phyloP scores from a whole-genome alignment of 2,797 vertebrate genomes.

The Sparus aurata region DNA sequence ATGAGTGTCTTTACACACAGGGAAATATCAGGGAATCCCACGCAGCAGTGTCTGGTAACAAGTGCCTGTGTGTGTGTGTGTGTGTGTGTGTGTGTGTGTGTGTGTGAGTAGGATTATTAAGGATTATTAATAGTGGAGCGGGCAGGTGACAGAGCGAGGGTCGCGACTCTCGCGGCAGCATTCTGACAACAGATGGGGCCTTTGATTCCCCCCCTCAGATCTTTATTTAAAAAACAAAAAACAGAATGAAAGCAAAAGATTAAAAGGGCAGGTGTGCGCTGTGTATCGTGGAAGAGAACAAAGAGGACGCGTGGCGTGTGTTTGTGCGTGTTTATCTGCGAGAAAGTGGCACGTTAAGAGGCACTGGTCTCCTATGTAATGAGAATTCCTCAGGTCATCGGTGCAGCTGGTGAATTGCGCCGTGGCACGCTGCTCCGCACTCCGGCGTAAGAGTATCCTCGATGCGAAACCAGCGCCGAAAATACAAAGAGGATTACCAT shows the following conservation, averaged over 20 bases:
- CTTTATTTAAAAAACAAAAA: slow-evolving; percentile 70
- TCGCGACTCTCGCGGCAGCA: slow-evolving; percentile 50
- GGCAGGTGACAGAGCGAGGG: slow-evolving; percentile 65
- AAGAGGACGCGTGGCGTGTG: neutral
- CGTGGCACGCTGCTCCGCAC: slow-evolving; percentile 21
- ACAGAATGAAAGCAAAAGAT: slow-evolving; percentile 52
- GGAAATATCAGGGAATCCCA: slow-evolving; percentile 68
- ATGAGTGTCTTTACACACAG: slow-evolving; percentile 32
- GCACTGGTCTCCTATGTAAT: slow-evolving; percentile 37
- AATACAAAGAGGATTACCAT: slow-evolving; percentile 75
- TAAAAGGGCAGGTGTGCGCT: slow-evolving; percentile 46
- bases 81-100: slow-evolving; percentile 23
- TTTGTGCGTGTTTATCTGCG: neutral
- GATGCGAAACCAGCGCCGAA: slow-evolving; percentile 46
- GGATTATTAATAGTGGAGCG: slow-evolving; percentile 66
- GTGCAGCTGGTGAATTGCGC: slow-evolving; percentile 63
- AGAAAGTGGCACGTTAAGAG: slow-evolving; percentile 2
- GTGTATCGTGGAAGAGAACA: slow-evolving; percentile 5
- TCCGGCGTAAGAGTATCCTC: slow-evolving; percentile 56
- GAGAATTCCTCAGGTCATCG: slow-evolving; percentile 68
- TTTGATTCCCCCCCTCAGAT: slow-evolving; percentile 72
- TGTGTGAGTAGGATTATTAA: slow-evolving; percentile 16
- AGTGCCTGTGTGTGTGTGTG: slow-evolving; percentile 15
- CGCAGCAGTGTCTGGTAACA: slow-evolving; percentile 30
- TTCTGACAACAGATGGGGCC: slow-evolving; percentile 73